Conservation (phyloP, 2,888 invertebrate genomes). For the Sclerodermus sp. region DNA sequence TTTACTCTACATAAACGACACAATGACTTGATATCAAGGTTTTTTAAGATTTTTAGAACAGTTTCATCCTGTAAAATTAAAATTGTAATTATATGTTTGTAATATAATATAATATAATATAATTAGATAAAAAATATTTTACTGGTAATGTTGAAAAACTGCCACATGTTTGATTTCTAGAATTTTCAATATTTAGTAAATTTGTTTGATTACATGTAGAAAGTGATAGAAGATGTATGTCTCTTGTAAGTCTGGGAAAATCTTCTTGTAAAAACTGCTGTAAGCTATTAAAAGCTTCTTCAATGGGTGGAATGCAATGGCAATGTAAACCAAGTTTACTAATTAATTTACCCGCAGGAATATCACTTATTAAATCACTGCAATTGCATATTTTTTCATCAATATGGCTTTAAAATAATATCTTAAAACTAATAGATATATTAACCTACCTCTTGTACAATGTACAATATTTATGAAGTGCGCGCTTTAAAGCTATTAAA, state of each 20-base stretch:
- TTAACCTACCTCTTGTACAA: conserved; percentile 44
- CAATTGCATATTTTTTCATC: conserved; percentile 3
- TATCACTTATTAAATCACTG: conserved; percentile 46
- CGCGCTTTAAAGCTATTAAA: conserved; percentile 41
- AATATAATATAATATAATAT: background rate
- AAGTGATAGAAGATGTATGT: conserved; percentile 44
- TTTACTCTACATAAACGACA: conserved; percentile 77
- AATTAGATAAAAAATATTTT: conserved; percentile 19
- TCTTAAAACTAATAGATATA: background rate
- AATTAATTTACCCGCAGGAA: conserved; percentile 46
- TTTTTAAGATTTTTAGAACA: conserved; percentile 75
- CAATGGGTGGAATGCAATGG: conserved; percentile 50
- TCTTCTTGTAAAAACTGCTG: conserved; percentile 55
- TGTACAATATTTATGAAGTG: conserved; percentile 45
- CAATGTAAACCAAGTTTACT: conserved; percentile 47
- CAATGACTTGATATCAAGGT: conserved; percentile 78
- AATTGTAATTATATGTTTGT: background rate
- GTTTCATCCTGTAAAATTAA: conserved; percentile 73
- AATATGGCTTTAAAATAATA: background rate
- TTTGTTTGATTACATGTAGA: conserved; percentile 10
- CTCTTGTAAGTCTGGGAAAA: conserved; percentile 49
- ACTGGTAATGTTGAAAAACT: conserved; percentile 52
- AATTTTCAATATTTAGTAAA: conserved; percentile 11
- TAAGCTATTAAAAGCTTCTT: conserved; percentile 51
- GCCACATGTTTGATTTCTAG: conserved; percentile 36